Base-by-base conservation (phyloP, 2,797 vertebrate genomes). In the Coregonus sp. region DNA sequence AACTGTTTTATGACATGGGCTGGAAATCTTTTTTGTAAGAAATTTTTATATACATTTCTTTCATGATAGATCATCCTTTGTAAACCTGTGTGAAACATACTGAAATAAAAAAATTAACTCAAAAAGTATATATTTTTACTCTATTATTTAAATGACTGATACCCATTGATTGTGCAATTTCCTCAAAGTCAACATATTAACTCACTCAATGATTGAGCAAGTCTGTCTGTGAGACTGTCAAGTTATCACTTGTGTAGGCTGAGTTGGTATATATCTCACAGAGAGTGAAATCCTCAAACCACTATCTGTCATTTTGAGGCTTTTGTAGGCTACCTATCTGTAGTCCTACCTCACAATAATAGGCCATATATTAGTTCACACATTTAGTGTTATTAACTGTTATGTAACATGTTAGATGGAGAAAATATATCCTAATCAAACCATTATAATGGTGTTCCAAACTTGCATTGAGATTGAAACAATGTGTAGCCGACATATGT, bases 21-120 rank as follows among this genome's bases (percentile, higher is more conserved):
- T 88, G 87, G 84, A 80, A 82, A 73, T 89, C 82, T 87, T 91
- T 85, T 88, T 90, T 68, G 88, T 88, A 81, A 76, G 50, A 69
- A 73, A 89, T 89, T 92, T 85, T 90, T 87, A 54, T 78, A 83
- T 82, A 77, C 84, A 74, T 87, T 88, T 86, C 82, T 87, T 81
- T 89, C 77, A n/a, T 70, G 81, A 78, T 77, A 82, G 76, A 84
- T 89, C 86, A 85, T 87, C 71, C 7, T 88, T 86, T 91, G 84
- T 73, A 87, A 90, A 80, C 79, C 80, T 86, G 75, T 88, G 80
- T 81, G 75, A 86, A 90, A 84, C 78, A 86, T 79, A 73, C 68
- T 81, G 69, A 88, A 91, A 92, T 90, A 91, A 85, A 81, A 81
- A 29, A 70, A 78, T 6, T 81, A 29, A 59, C 52, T 59, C 33